phyloP scores from a whole-genome alignment of 2,888 invertebrate genomes.

The Nomada lathburiana region DNA sequence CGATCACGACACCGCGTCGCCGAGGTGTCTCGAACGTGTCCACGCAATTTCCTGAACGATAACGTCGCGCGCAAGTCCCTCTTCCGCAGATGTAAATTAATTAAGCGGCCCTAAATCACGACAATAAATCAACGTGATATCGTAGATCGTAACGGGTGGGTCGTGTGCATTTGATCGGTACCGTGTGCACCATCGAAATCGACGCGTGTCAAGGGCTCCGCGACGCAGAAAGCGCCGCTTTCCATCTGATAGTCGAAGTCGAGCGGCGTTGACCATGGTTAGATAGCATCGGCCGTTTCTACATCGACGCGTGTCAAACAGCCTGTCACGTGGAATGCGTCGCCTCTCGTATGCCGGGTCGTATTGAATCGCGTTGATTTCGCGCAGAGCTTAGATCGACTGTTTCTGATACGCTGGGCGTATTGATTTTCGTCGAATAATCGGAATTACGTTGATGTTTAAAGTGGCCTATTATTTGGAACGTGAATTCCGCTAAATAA shows the following conservation, averaged over 20 bases:
- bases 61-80: conserved; percentile 28
- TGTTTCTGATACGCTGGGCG: conserved; percentile 6
- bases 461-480: too few species aligned
- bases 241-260: conserved; percentile 28
- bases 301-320: conserved; percentile 23
- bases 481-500: too few species aligned
- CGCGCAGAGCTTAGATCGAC: neutral
- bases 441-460: neutral
- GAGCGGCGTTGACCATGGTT: neutral
- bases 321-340: neutral
- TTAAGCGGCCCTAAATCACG: conserved; percentile 45
- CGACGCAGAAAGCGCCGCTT: neutral
- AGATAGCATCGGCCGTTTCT: conserved; percentile 26
- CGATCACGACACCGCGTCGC: neutral
- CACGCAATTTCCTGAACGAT: conserved; percentile 3
- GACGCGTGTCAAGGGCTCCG: conserved; percentile 2
- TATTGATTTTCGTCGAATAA: neutral
- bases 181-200: conserved; percentile 19
- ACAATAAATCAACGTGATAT: conserved; percentile 49
- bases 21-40: neutral
- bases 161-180: conserved; percentile 30
- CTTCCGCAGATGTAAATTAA: conserved; percentile 51
- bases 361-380: conserved; percentile 10
- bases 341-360: neutral
- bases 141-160: conserved; percentile 26